phyloP scores from a whole-genome alignment of 2,888 invertebrate species.

The Odontocolon sp. region DNA sequence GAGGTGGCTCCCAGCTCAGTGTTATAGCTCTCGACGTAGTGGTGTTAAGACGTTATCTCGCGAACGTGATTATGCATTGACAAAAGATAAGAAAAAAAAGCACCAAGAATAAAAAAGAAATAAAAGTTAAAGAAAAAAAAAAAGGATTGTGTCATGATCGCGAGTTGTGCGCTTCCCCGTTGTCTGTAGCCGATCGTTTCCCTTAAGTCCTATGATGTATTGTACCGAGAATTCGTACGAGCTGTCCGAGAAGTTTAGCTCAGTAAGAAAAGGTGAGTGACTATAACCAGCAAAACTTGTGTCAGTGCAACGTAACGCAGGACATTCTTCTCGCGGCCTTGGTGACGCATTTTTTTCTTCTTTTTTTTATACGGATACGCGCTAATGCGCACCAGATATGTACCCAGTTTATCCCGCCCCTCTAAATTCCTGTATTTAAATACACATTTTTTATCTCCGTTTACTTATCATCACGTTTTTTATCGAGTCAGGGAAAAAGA shows the following conservation, averaged over 20 bases:
- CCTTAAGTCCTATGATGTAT: constrained; percentile 74
- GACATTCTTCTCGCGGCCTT: constrained; percentile 43
- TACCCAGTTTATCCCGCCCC: constrained; percentile 37
- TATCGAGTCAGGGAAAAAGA: not conserved
- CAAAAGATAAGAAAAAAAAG: not conserved
- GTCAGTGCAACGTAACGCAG: not conserved
- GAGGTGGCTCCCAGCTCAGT: not conserved
- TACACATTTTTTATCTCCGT: not conserved
- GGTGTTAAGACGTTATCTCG: constrained; percentile 5
- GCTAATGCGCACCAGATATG: constrained; percentile 51
- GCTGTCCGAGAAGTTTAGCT: constrained; percentile 73
- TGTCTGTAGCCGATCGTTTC: constrained; percentile 70
- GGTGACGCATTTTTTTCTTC: constrained; percentile 19
- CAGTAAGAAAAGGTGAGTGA: constrained; percentile 73
- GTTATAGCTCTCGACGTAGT: constrained; percentile 24
- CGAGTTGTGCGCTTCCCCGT: constrained; percentile 69
- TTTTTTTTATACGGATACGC: constrained; percentile 40
- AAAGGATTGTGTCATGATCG: constrained; percentile 72
- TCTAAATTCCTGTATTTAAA: not conserved
- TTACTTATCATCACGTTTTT: not conserved
- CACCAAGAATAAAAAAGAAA: not conserved
- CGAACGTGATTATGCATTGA: constrained; percentile 1
- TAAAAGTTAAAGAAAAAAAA: not conserved
- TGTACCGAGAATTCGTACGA: constrained; percentile 71
- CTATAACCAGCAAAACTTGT: not conserved